Evolutionary conservation across 2,888 invertebrate genomes (phyloP).

Genomic region (Tachystola acroxantha): DNA sequence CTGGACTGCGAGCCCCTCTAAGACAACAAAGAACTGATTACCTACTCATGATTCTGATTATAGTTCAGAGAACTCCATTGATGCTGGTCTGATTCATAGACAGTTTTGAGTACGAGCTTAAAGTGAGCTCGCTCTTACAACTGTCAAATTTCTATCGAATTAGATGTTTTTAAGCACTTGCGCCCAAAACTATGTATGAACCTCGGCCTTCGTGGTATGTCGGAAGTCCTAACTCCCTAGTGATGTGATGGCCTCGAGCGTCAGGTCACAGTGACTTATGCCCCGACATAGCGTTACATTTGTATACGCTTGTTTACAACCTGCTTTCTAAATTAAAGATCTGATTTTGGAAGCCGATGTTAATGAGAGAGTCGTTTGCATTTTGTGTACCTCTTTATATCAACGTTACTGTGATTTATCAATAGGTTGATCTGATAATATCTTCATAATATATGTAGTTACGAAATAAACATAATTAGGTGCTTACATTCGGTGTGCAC

Average conservation of each 20-base stretch:
- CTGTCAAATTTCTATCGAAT: too few species aligned
- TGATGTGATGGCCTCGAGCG: slow-evolving; percentile 2
- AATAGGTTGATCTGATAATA: slow-evolving; percentile 35
- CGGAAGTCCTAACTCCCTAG: too few species aligned
- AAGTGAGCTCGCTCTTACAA: too few species aligned
- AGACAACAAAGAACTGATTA: too few species aligned
- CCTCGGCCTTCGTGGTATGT: too few species aligned
- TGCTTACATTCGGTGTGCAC: slow-evolving; percentile 21
- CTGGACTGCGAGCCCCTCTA: too few species aligned
- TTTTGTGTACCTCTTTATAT: slow-evolving; percentile 32
- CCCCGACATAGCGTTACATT: slow-evolving; percentile 28
- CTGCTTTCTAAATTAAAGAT: slow-evolving; percentile 45
- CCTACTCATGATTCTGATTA: too few species aligned
- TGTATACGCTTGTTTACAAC: slow-evolving; percentile 51
- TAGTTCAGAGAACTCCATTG: too few species aligned
- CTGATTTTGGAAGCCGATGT: slow-evolving; percentile 38
- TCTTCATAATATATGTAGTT: slow-evolving; percentile 35
- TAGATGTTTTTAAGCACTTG: too few species aligned
- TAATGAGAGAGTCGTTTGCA: slow-evolving; percentile 34
- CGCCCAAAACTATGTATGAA: too few species aligned
- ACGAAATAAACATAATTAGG: slow-evolving; percentile 26
- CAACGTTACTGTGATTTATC: slow-evolving; percentile 38
- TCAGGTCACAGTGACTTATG: slow-evolving; percentile 25
- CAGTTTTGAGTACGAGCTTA: too few species aligned
- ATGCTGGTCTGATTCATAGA: too few species aligned